phyloP scores from a whole-genome alignment of 2,797 vertebrate species.

The Rhabdomys pumilio region DNA sequence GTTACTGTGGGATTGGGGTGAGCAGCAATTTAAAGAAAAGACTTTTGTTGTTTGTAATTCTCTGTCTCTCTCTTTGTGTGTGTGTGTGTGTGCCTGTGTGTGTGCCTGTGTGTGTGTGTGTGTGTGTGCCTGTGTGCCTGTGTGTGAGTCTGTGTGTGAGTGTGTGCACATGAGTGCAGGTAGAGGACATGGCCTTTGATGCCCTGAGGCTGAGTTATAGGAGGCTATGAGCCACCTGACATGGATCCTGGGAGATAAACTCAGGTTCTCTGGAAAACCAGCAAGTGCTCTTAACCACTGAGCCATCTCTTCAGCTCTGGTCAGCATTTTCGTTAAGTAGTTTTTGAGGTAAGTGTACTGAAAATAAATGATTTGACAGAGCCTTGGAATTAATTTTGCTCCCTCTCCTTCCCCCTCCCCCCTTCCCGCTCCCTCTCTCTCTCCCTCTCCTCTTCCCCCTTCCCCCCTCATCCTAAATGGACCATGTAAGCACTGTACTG shows the following conservation, averaged over 20 bases:
- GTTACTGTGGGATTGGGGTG: not conserved
- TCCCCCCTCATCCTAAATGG: not conserved
- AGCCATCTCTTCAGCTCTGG: not conserved
- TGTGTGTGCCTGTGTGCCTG: not conserved
- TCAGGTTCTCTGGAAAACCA: not conserved
- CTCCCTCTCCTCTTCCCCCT: not conserved
- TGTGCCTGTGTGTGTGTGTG: too few species aligned
- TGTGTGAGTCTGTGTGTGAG: not conserved
- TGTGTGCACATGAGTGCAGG: not conserved
- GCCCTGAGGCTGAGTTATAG: not conserved
- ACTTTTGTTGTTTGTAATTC: not conserved
- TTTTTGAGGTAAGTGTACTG: not conserved
- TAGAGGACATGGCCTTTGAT: not conserved
- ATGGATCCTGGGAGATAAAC: not conserved
- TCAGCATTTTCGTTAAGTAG: not conserved
- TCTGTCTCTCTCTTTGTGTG: too few species aligned
- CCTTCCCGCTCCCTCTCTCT: not conserved
- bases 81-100: too few species aligned
- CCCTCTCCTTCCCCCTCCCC: not conserved
- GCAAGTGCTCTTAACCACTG: not conserved
- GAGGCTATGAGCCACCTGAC: not conserved
- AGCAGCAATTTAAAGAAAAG: not conserved
- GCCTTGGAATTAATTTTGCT: not conserved
- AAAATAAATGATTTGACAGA: slow-evolving; percentile 5
- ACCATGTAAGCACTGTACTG: not conserved